Evolutionary conservation across 1,140 invertebrate species (phyloP).

Genomic region (Drosophila athabasca): DNA sequence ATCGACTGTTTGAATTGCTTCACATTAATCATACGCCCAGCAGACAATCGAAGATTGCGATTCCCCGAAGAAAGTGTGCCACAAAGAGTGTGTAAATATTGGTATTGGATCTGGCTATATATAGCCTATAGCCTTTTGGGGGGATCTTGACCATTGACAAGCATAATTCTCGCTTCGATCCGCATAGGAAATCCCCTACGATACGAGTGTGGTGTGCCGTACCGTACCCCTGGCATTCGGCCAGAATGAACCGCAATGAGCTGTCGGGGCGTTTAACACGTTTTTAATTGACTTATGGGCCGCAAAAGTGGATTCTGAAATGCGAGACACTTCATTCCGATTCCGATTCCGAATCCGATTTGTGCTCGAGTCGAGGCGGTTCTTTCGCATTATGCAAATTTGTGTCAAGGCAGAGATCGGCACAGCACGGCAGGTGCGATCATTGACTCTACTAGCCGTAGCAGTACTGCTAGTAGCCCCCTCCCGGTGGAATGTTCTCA

Average conservation of each 20-base stretch:
- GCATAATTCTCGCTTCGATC: slow-evolving; percentile 17
- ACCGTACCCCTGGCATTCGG: slow-evolving; percentile 16
- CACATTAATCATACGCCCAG: slow-evolving; percentile 72
- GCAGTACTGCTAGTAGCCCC: neutral
- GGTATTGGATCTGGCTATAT: slow-evolving; percentile 11
- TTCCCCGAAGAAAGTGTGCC: slow-evolving; percentile 42
- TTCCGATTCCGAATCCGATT: too few species aligned
- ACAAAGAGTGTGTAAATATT: neutral
- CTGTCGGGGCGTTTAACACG: slow-evolving; percentile 43
- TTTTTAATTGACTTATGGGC: slow-evolving; percentile 54
- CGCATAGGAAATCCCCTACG: slow-evolving; percentile 41
- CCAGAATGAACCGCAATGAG: slow-evolving; percentile 21
- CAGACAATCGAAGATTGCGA: slow-evolving; percentile 35
- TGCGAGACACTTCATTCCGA: slow-evolving; percentile 18
- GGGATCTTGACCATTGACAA: slow-evolving; percentile 3
- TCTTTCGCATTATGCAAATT: slow-evolving; percentile 60
- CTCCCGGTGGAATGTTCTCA: slow-evolving; percentile 28
- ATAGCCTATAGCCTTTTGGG: neutral
- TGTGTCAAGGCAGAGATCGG: slow-evolving; percentile 52
- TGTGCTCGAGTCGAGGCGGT: neutral
- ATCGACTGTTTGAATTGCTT: neutral
- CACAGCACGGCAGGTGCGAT: slow-evolving; percentile 25
- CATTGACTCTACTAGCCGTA: slow-evolving; percentile 41
- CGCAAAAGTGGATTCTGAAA: slow-evolving; percentile 32
- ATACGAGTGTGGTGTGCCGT: neutral